Base-by-base conservation (phyloP, 2,113 vertebrate genomes). In the Nesogale talazaci region DNA sequence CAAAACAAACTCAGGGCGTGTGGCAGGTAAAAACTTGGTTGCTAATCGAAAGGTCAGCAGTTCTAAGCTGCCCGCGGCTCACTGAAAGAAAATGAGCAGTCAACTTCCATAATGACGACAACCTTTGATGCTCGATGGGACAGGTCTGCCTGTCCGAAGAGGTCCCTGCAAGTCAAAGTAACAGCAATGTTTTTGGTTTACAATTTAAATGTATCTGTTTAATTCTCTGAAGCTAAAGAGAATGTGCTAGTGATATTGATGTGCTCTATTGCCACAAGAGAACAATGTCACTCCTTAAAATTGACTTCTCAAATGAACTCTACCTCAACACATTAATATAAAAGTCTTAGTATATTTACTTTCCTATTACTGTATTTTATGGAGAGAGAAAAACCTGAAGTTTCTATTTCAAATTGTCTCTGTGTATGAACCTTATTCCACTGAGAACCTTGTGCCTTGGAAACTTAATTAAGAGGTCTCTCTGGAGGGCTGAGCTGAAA, bases 281-380 rank as follows among this genome's bases (percentile, higher is more conserved):
- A 72, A 80, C 83, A 89, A n/a, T 56, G n/a, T 84, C 72, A 22
- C 2, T 16, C 25, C 4, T 19, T 77, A 59, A 25, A 86, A 83
- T 12, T 83, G 15, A 78, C 17, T 86, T 91, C 78, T 79, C 7
- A 57, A 27, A 17, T 42, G 31, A 91, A 20, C 4, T 69, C n/a
- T 93, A 9, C 46, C 27, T 3, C 52, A 74, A 69, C 1, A 40
- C 75, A 72, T 65, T 91, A 59, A 85, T 34, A 16, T 52, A 70
- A 88, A 94, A 70, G 20, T 75, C 25, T 81, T 72, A 34, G 12
- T 61, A 1, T 3, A 38, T 70, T 2, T 14, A 38, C 61, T 70
- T 93, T 83, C 86, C 12, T 91, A 34, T 40, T 15, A 61, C 83
- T 84, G 90, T 9, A 79, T 81, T 87, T 89, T 56, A 81, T 16